Base-by-base conservation (phyloP, 2,797 vertebrate species). In the Leptodactylus fallax region DNA sequence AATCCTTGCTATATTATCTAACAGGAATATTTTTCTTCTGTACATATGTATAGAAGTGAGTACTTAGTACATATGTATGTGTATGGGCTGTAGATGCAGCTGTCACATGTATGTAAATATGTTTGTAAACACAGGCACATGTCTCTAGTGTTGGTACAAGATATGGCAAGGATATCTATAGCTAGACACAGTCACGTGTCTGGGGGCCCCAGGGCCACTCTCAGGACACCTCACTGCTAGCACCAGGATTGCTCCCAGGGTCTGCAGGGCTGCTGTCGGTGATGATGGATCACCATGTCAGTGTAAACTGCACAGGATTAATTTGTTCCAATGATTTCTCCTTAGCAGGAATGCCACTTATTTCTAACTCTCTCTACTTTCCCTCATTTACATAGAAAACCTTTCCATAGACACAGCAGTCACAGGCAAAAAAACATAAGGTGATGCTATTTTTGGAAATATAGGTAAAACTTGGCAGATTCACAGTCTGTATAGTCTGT, bases 301-400 rank as follows among this genome's bases (percentile, higher is more conserved):
- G 96, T 98, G 97, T 97, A 96, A 97, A 97, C 94, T 96, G 97
- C 97, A 96, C 97, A 97, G 95, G 96, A 98, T 98, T 97, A 96
- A 99, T 98, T 98, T 97, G 96, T 98, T 97, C 97, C 96, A 97
- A 98, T 97, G 97, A 98, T 97, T 97, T 96, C 95, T 97, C 96
- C 96, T 96, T 96, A 97, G 96, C 96, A 96, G 93, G 95, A 95
- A 96, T 95, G 96, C 96, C 96, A 97, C 95, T 92, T 91, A 93
- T 92, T 93, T 93, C 92, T 94, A 77, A 93, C 92, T 94, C 90
- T 94, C 90, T 93, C 91, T 92, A 91, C 90, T 77, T 96, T 94
- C 94, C 94, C 91, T 94, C 93, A 95, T 95, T 90, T 89, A 89
- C n/a, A 90, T 92, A 65, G 92, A 91, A 92, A 1, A 85, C 72